phyloP scores from a whole-genome alignment of 2,888 invertebrate species.

The Cataglyphis rosenhaueri region DNA sequence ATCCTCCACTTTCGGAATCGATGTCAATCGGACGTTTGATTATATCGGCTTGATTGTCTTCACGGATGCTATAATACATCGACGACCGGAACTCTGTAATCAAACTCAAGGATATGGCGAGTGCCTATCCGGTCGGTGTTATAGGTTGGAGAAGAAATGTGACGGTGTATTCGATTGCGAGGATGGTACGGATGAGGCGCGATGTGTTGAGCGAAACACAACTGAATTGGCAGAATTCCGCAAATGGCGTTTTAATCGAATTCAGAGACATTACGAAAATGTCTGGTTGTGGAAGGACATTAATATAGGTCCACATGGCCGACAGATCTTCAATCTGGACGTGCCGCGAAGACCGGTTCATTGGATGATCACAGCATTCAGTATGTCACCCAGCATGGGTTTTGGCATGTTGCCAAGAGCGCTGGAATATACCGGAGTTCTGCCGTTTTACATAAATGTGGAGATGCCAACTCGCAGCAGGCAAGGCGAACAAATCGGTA shows the following conservation, averaged over 20 bases:
- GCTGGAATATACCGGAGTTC: slow-evolving; percentile 94
- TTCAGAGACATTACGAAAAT: slow-evolving; percentile 96
- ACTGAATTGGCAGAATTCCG: slow-evolving; percentile 91
- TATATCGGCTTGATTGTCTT: slow-evolving; percentile 95
- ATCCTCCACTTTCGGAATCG: slow-evolving; percentile 95
- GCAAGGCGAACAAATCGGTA: slow-evolving; percentile 97
- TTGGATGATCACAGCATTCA: slow-evolving; percentile 97
- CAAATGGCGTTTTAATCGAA: slow-evolving; percentile 94
- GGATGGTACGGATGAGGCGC: slow-evolving; percentile 94
- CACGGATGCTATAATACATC: slow-evolving; percentile 93
- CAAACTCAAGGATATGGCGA: slow-evolving; percentile 90
- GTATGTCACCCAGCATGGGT: slow-evolving; percentile 94
- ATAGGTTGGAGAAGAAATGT: slow-evolving; percentile 91
- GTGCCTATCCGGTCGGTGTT: slow-evolving; percentile 94
- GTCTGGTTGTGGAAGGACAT: slow-evolving; percentile 98
- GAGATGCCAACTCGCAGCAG: slow-evolving; percentile 94
- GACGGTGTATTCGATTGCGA: slow-evolving; percentile 92
- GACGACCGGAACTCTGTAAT: slow-evolving; percentile 91
- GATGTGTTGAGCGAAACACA: slow-evolving; percentile 89
- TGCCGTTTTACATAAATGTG: slow-evolving; percentile 97
- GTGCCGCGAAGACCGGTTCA: slow-evolving; percentile 94
- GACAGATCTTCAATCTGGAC: slow-evolving; percentile 93
- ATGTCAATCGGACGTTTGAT: slow-evolving; percentile 97
- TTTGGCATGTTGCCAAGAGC: slow-evolving; percentile 94
- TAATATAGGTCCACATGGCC: slow-evolving; percentile 96